Percentiles rank a stretch among this genome's conserved stretches.
phyloP scores from a whole-genome alignment of 1,140 invertebrate genomes.

The Mylabris phalerata region DNA sequence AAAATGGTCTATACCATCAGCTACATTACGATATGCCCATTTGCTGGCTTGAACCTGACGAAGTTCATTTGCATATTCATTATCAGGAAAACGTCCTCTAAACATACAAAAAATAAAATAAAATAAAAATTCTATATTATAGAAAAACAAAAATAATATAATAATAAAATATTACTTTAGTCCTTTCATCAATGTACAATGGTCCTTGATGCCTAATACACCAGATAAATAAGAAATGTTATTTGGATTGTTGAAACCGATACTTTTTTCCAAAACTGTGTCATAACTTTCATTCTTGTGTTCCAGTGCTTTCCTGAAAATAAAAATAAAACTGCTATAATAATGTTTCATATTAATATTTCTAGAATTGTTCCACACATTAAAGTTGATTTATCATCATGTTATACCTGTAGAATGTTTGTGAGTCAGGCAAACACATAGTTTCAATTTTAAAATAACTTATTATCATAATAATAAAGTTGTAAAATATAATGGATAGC shows the following conservation, averaged over 20 bases:
- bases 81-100: constrained; percentile 67
- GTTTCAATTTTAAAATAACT: no score
- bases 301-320: constrained; percentile 67
- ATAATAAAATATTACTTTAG: constrained; percentile 57
- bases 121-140: not conserved
- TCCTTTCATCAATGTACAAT: constrained; percentile 67
- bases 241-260: constrained; percentile 86
- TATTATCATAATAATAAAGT: no score
- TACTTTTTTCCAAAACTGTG: constrained; percentile 73
- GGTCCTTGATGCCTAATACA: constrained; percentile 61
- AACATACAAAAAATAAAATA: constrained; percentile 21
- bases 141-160: not conserved
- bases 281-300: constrained; percentile 75
- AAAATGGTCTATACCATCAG: constrained; percentile 89
- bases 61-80: constrained; percentile 76
- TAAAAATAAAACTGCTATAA: constrained; percentile 10
- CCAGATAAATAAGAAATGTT: constrained; percentile 72
- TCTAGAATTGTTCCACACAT: constrained; percentile 1
- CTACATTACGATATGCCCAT: constrained; percentile 87
- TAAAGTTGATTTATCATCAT: constrained; percentile 2
- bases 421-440: constrained; percentile 20
- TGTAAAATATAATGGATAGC: no score
- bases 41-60: constrained; percentile 83
- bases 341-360: constrained; percentile 3
- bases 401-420: constrained; percentile 17